Conservation (phyloP, 1,140 invertebrate genomes). For the Nasonia vitripennis region DNA sequence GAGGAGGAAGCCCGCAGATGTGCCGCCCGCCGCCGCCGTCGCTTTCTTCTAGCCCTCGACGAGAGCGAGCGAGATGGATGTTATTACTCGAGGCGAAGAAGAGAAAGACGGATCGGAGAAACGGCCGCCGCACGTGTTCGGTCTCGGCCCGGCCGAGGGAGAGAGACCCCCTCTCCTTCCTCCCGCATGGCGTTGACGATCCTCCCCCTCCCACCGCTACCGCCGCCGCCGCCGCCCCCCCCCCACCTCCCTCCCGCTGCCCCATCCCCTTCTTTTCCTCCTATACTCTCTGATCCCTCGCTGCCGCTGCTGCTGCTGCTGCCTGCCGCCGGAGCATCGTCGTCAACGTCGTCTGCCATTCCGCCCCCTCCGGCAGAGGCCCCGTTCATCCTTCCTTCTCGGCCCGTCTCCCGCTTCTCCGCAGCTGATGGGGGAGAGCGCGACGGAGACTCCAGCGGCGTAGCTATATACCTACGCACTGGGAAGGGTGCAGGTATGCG, state of each 20-base stretch:
- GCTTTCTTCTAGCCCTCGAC: conserved; percentile 47
- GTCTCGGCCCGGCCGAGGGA: background rate
- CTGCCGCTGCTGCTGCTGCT: background rate
- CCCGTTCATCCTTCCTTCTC: conserved; percentile 27
- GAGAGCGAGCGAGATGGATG: background rate
- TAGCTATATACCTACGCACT: background rate
- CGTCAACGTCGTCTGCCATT: conserved; percentile 34
- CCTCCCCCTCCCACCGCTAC: conserved; percentile 46
- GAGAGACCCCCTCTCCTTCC: conserved; percentile 2
- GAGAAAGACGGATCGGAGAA: background rate
- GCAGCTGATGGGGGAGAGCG: background rate
- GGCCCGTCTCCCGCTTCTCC: conserved; percentile 7
- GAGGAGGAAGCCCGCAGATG: conserved; percentile 36
- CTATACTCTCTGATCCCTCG: conserved; percentile 9
- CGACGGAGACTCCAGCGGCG: background rate
- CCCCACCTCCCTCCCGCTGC: conserved; percentile 34
- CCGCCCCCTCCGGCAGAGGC: background rate
- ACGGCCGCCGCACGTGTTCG: background rate
- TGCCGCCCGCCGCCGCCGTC: background rate
- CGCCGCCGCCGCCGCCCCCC: conserved; percentile 28
- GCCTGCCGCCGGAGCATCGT: conserved; percentile 21
- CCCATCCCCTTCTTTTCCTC: conserved; percentile 35
- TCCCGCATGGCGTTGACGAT: conserved; percentile 17
- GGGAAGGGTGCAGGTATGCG: conserved; percentile 31
- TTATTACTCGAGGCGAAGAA: background rate